Evolutionary conservation across 2,797 vertebrate species (phyloP).

Genomic region (Gadopsis marmoratus): DNA sequence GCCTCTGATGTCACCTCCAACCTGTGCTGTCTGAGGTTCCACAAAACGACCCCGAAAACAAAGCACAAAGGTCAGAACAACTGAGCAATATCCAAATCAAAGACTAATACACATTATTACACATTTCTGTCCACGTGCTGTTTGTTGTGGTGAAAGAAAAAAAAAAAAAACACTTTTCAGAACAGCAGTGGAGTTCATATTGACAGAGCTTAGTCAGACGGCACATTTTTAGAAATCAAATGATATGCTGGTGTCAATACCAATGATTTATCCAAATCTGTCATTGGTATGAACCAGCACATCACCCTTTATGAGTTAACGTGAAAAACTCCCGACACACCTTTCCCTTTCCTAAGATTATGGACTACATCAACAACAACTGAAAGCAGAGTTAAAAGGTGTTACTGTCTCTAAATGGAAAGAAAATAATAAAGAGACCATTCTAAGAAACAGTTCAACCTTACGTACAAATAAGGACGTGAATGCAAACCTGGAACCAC

Average conservation of each 20-base stretch:
- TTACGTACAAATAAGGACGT: conserved; percentile 93
- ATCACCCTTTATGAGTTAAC: conserved; percentile 22
- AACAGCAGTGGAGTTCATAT: conserved; percentile 30
- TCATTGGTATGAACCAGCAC: conserved; percentile 56
- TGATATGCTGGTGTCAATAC: conserved; percentile 52
- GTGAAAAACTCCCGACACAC: conserved; percentile 20
- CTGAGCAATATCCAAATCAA: conserved; percentile 44
- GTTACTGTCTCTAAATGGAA: conserved; percentile 46
- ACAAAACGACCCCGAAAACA: conserved; percentile 51
- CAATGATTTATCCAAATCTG: conserved; percentile 45
- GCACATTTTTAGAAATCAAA: conserved; percentile 24
- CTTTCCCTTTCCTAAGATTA: conserved; percentile 19
- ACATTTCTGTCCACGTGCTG: conserved; percentile 15
- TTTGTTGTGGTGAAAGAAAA: conserved; percentile 30
- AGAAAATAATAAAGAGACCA: conserved; percentile 45
- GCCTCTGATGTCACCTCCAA: conserved; percentile 3
- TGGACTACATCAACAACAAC: conserved; percentile 30
- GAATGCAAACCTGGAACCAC: conserved; percentile 99
- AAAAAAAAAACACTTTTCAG: neutral
- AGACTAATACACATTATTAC: conserved; percentile 1
- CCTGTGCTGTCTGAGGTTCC: conserved; percentile 43
- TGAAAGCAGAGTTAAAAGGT: conserved; percentile 36
- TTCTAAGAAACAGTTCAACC: conserved; percentile 71
- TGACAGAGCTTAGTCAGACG: conserved; percentile 41
- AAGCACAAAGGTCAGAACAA: conserved; percentile 44